phyloP scores from a whole-genome alignment of 2,888 invertebrate species.

The Caenorhabditis plicata region DNA sequence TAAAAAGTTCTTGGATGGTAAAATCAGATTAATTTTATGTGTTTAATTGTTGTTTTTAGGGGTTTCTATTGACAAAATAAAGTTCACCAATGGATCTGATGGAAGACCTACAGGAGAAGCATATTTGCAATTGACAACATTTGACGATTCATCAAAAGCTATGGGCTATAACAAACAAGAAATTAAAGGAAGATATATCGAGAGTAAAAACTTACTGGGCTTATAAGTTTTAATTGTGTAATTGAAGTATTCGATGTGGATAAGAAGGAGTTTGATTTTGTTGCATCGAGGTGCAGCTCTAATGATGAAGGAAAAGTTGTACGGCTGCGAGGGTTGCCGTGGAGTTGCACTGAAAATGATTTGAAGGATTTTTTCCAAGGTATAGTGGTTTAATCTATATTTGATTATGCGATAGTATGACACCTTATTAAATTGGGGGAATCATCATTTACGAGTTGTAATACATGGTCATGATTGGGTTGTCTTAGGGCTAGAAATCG shows the following conservation, averaged over 20 bases:
- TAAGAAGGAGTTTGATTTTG: conserved; percentile 3
- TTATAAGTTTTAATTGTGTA: not conserved
- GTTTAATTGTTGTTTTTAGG: not conserved
- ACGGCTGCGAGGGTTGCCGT: conserved; percentile 57
- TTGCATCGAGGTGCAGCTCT: conserved; percentile 7
- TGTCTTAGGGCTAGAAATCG: conserved; percentile 51
- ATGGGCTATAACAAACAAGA: conserved; percentile 46
- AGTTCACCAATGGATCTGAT: conserved; percentile 14
- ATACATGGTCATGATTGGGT: conserved; percentile 1
- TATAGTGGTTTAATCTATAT: conserved; percentile 25
- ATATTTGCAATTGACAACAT: conserved; percentile 38
- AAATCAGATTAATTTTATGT: not conserved
- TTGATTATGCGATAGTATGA: not conserved
- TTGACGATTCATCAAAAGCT: conserved; percentile 39
- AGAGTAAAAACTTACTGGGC: conserved; percentile 30
- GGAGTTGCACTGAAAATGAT: conserved; percentile 47
- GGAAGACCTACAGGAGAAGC: conserved; percentile 59
- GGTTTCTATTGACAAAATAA: conserved; percentile 16
- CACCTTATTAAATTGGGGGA: too few relatives aligned
- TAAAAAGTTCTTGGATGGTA: conserved; percentile 49
- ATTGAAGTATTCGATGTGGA: conserved; percentile 35
- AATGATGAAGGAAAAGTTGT: conserved; percentile 21
- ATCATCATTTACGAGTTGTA: too few relatives aligned
- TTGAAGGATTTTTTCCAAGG: conserved; percentile 51
- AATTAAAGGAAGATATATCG: conserved; percentile 56